Conservation (phyloP, 2,113 vertebrate species). For the Odontophorus gujanensis region DNA sequence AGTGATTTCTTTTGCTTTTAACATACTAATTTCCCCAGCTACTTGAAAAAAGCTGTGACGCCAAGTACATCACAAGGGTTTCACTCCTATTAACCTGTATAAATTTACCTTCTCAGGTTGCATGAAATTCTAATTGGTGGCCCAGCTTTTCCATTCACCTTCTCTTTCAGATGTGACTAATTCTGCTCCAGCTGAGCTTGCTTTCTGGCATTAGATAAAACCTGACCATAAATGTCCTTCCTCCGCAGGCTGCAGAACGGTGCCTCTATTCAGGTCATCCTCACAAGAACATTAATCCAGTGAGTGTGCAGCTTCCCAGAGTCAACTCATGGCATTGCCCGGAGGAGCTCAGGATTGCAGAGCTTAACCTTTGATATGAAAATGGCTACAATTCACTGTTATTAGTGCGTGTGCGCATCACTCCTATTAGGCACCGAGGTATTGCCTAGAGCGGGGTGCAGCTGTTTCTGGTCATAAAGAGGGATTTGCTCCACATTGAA, state of each 20-base stretch:
- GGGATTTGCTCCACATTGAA: conserved; percentile 26
- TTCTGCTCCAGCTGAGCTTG: neutral
- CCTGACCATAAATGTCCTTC: neutral
- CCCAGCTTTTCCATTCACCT: neutral
- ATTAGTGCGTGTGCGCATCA: conserved; percentile 28
- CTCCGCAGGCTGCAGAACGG: neutral
- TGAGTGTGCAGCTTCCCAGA: conserved; percentile 18
- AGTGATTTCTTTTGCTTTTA: neutral
- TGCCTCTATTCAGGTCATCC: conserved; percentile 41
- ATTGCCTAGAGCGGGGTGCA: conserved; percentile 23
- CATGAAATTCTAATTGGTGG: neutral
- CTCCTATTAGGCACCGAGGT: conserved; percentile 2
- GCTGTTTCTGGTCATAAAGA: conserved; percentile 57
- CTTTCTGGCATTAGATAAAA: neutral
- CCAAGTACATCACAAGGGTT: neutral
- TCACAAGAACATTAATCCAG: conserved; percentile 61
- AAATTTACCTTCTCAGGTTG: neutral
- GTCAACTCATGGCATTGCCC: conserved; percentile 30
- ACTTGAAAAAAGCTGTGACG: neutral
- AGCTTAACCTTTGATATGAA: conserved; percentile 67
- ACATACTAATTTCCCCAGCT: neutral
- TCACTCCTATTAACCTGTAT: neutral
- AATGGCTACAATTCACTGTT: conserved; percentile 59
- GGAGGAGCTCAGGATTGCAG: conserved; percentile 61
- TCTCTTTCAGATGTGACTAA: neutral